Evolutionary conservation across 2,797 vertebrate species (phyloP), one percentile per base, ranked within the genome.

Genomic region (Ara ararauna): DNA sequence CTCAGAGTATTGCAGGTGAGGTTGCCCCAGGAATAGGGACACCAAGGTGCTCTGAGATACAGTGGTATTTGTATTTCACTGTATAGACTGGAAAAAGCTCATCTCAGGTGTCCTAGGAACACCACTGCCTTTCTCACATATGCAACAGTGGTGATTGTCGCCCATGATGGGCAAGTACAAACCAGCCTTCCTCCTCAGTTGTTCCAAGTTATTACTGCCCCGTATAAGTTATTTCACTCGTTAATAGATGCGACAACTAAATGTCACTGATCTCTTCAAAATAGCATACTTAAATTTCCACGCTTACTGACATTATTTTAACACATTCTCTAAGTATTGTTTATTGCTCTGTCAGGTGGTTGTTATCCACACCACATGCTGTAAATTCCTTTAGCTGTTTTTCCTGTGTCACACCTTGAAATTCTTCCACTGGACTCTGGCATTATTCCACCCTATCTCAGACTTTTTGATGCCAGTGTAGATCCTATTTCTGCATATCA

Each of bases 141-240:
- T 16, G 26, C 26, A 53, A 17, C 3, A 3, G 10, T 11, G n/a
- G 23, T 61, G 81, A 38, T 26, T 44, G 44, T 64, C 10, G 0
- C 22, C 50, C 0, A 0, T 2, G 1, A 72, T 27, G 10, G 40
- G 1, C 38, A 91, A 30, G 12, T 50, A 34, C 24, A 72, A 70
- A 54, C 8, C 32, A 86, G 14, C 10, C 40, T 91, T 72, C 13
- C 23, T 90, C 42, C 34, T 75, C 50, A 36, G 32, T 32, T 83
- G 11, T 86, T 91, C 44, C 45, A 75, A 45, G 27, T n/a, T 86
- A 38, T 88, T 86, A 50, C 58, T 80, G 27, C 26, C 10, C 10
- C 81, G 19, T 72, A 47, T 54, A n/a, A 32, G 21, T 75, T 58
- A 88, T 60, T 84, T 44, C 38, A 50, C n/a, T 40, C 42, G 26